Evolutionary conservation across 2,888 invertebrate genomes (phyloP).

Genomic region (Meghimatium bilineatum): DNA sequence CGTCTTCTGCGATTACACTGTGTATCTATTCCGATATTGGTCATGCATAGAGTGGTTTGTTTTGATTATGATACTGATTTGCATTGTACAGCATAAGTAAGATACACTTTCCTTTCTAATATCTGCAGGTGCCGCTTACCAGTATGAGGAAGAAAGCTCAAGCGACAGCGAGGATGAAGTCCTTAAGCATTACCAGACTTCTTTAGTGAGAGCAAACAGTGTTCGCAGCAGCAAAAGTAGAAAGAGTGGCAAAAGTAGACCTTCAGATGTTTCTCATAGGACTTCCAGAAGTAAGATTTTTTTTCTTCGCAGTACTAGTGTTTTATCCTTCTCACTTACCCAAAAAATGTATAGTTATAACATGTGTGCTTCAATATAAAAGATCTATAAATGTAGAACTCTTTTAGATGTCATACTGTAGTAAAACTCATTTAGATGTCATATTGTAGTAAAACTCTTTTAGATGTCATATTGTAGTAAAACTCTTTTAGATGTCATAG

Average conservation of each 20-base stretch:
- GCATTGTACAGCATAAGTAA: background rate
- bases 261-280: background rate
- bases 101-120: background rate
- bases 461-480: too few relatives aligned
- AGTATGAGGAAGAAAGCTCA: constrained; percentile 84
- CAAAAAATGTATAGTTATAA: too few relatives aligned
- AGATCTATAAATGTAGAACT: too few relatives aligned
- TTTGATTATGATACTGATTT: background rate
- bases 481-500: too few relatives aligned
- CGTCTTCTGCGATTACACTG: background rate
- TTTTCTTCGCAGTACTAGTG: background rate
- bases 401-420: too few relatives aligned
- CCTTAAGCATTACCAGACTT: constrained; percentile 79
- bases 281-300: constrained; percentile 32
- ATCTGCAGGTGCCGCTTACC: constrained; percentile 78
- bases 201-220: constrained; percentile 45
- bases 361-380: too few relatives aligned
- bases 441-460: too few relatives aligned
- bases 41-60: too few relatives aligned
- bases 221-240: constrained; percentile 47
- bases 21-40: too few relatives aligned
- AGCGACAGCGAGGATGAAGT: constrained; percentile 87
- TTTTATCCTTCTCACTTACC: too few relatives aligned
- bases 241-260: constrained; percentile 48
- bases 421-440: too few relatives aligned